Evolutionary conservation across 1,140 invertebrate species (phyloP), one percentile per base, ranked within the genome.

Genomic region (Eumaeus atala): DNA sequence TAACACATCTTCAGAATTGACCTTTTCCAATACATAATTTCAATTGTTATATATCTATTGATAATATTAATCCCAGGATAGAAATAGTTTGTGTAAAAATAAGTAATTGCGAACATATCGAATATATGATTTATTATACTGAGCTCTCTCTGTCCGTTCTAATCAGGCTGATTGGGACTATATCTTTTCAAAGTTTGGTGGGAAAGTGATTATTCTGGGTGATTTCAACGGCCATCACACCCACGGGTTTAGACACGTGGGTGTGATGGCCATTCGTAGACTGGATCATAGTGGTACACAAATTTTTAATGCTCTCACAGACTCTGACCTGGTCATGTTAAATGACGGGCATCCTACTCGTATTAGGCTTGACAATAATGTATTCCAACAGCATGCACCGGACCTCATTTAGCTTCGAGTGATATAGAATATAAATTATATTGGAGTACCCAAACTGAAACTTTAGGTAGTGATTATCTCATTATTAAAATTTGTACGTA

Each of bases 391-490:
- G 12, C 48, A 49, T 16, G 55, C 60, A 2, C 60, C 60, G 4
- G 56, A 62, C 33, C 37, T 62, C 9, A 42, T 52, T 49, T 58
- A 10, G 50, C 28, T 9, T 48, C 56, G 7, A n/a, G 6, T 14
- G 56, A 62, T 28, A 55, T 62, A 40, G 52, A 52, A 0, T 36
- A 57, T 34, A 44, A 48, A 28, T 52, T 58, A 42, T 51, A 52
- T 9, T 56, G 56, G 60, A 38, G 7, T 8, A 48, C 54, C 3
- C 35, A 14, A 7, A 62, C 56, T 12, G 61, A 62, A 53, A 52
- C 33, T 17, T 35, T 67, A 5, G 53, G 60, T 21, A 68, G 66
- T 38, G 62, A 68, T 40, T 62, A 68, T 61, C 51, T 68, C 35
- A 48, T 68, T 33, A 38, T 59, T 28, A 28, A 21, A 48, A 54